Percentiles rank a stretch among this genome's conserved stretches.
phyloP scores from a whole-genome alignment of 2,888 invertebrate species.

The Lasioglossum villosulum region DNA sequence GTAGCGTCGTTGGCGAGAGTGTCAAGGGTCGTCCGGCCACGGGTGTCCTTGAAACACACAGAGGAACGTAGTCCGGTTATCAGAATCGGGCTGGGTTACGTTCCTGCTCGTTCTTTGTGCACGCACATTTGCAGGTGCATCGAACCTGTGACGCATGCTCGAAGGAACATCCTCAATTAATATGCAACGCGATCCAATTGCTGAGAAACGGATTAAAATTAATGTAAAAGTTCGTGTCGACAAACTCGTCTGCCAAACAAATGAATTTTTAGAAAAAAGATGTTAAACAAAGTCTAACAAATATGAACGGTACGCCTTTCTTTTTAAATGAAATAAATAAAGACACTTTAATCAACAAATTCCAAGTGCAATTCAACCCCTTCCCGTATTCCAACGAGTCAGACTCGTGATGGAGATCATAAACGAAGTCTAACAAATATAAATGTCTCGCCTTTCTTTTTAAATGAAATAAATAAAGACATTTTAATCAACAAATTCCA shows the following conservation, averaged over 20 bases:
- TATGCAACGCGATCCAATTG: neutral
- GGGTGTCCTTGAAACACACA: constrained; percentile 48
- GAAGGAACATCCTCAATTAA: neutral
- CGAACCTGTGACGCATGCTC: neutral
- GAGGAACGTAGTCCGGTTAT: constrained; percentile 62
- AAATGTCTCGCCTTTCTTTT: too few species aligned
- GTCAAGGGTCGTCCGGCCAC: constrained; percentile 62
- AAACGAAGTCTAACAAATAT: too few species aligned
- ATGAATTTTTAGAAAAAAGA: too few species aligned
- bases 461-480: too few species aligned
- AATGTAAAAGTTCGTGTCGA: neutral
- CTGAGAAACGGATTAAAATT: neutral
- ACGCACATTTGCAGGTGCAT: constrained; percentile 42
- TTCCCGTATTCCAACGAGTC: too few species aligned
- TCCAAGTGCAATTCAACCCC: too few species aligned
- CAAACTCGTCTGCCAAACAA: neutral
- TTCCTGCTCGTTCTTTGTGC: constrained; percentile 40
- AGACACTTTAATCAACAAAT: too few species aligned
- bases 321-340: too few species aligned
- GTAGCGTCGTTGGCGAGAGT: constrained; percentile 54
- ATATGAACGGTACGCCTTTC: too few species aligned
- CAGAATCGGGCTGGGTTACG: constrained; percentile 48
- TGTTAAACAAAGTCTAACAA: too few species aligned
- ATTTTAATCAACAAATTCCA: too few species aligned
- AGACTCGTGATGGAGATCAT: too few species aligned